Evolutionary conservation across 2,797 vertebrate genomes (phyloP).

Genomic region (Enteromius afrohamiltoni): DNA sequence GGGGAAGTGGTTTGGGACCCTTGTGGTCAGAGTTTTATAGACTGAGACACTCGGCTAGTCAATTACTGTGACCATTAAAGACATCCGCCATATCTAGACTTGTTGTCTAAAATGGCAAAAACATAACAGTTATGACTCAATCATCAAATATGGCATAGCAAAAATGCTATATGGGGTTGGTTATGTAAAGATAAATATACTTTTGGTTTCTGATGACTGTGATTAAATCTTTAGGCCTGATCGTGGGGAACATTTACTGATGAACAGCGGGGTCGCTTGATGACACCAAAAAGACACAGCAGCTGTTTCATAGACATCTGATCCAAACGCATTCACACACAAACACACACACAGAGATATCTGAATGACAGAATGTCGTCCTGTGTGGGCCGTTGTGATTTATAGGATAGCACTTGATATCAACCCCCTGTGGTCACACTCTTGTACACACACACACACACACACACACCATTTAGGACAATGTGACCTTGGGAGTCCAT

Average conservation of each 20-base stretch:
- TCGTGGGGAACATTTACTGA: conserved; percentile 19
- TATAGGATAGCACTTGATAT: conserved; percentile 44
- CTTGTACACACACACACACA: conserved; percentile 21
- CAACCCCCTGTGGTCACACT: conserved; percentile 36
- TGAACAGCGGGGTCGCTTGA: background rate
- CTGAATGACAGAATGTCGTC: conserved; percentile 8
- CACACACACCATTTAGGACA: conserved; percentile 62
- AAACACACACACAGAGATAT: background rate
- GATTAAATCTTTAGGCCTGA: conserved; percentile 39
- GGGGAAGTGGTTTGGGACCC: background rate
- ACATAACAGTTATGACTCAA: background rate
- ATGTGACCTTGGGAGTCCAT: conserved; percentile 76
- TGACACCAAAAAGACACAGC: conserved; percentile 12
- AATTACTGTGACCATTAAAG: background rate
- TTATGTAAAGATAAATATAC: background rate
- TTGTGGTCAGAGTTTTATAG: conserved; percentile 6
- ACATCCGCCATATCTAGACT: background rate
- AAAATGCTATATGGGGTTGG: background rate
- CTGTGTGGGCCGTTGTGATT: conserved; percentile 35
- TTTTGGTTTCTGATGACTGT: background rate
- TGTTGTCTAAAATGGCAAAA: background rate
- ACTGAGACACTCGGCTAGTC: conserved; percentile 4
- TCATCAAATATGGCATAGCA: background rate
- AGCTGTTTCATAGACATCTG: conserved; percentile 25
- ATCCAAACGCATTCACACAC: conserved; percentile 4